Base-by-base conservation (phyloP, 2,797 vertebrate species). In the Dipus sagitta region DNA sequence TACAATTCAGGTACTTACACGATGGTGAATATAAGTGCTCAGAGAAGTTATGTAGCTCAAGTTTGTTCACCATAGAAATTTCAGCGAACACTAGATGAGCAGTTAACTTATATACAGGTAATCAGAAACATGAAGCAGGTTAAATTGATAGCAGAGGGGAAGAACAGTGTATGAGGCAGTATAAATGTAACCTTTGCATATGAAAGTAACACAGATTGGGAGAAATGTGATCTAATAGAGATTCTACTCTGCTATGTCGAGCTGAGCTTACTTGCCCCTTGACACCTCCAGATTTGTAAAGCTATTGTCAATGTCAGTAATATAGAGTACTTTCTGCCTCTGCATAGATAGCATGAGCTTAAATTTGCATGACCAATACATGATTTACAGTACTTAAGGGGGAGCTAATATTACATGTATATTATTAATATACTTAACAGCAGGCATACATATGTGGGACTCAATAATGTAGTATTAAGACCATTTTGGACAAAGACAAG, bases 121-220 rank as follows among this genome's bases (percentile, higher is more conserved):
- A 97, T 97, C 97, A 97, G 96, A 97, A 97, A 84, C 20, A 68
- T 96, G 95, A 85, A 93, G 84, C 52, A 68, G 52, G 91, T 78
- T 94, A 92, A 85, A 96, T 15, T 93, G 94, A 97, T 94, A 95
- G 92, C 17, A 74, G 80, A 97, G 78, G 9, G 0, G 64, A 89
- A 83, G 80, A n/a, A 87, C 87, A 87, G 87, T 90, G 67, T 0
- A 72, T 18, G 70, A 76, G 32, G 28, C 83, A 79, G n/a, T 34
- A 92, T 85, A 96, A 97, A 92, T 86, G 38, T 94, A 95, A 94
- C 88, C 89, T 88, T 34, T 77, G 92, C 6, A 13, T 92, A 87
- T 89, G 74, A 91, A 94, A 80, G 74, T 70, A 86, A 93, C 80
- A 91, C 91, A 84, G 91, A 92, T 62, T 17, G 3, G 42, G 10